Base-by-base conservation (phyloP, 2,888 invertebrate genomes). In the Ryuthela nishihirai region DNA sequence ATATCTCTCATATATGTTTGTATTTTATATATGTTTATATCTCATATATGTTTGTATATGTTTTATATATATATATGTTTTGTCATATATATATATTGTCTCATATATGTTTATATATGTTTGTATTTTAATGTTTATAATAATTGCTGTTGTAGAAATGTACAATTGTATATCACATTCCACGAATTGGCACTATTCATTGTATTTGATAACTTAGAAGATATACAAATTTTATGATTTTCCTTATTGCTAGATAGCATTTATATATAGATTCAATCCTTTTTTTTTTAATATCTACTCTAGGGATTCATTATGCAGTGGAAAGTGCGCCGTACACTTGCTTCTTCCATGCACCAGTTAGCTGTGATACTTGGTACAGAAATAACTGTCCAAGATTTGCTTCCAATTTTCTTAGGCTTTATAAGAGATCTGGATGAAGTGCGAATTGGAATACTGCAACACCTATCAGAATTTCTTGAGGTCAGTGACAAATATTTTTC, bases 371-470 rank as follows among this genome's bases (percentile, higher is more conserved):
- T 87, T 36, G 78, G 78, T 12, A 80, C 82, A 46, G 85, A 87
- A 54, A 76, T 84, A 25, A 81, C 87, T 0, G 82, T 83, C 21
- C 75, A 78, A 42, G 84, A 87, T 73, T 76, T 89, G 50, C 78
- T 86, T 25, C 86, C 87, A 1, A 81, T 88, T 48, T 88, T 85
- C 72, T 81, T 85, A 68, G 84, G 82, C 1, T 84, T 87, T 67
- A 80, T 87, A 44, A 84, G 85, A 70, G 88, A 88, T 72, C 74
- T 87, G 47, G 85, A 87, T 71, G 87, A 87, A 73, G 87, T 88
- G 6, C 78, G 87, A 55, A 83, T 86, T 68, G 86, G 85, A 34
- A 81, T 87, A 21, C 75, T 88, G 20, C 81, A 82, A 69, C 83
- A 88, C 73, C 76, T 88, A 39, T 80, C 82, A 4, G 80, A 81